Evolutionary conservation across 2,797 vertebrate genomes (phyloP).

Genomic region (Pseudopleuronectes americanus): DNA sequence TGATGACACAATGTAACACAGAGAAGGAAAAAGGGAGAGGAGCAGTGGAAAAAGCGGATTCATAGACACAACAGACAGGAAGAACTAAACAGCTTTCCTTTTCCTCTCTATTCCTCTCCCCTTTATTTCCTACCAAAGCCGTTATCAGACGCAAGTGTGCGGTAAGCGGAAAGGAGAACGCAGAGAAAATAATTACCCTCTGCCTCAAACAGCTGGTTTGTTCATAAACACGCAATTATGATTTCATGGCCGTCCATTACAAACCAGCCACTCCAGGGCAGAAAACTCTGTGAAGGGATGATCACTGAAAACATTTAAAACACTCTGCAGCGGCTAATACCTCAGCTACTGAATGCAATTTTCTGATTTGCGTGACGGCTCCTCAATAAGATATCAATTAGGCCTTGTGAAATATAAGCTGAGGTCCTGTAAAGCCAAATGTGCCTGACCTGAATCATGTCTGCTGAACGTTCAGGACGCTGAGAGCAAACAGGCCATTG

Average conservation of each 20-base stretch:
- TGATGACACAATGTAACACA: neutral
- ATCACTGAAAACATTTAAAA: slow-evolving; percentile 81
- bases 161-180: slow-evolving; percentile 71
- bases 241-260: slow-evolving; percentile 84
- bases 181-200: slow-evolving; percentile 84
- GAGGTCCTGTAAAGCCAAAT: slow-evolving; percentile 89
- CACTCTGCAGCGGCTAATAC: slow-evolving; percentile 71
- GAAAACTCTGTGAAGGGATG: slow-evolving; percentile 67
- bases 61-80: slow-evolving; percentile 29
- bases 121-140: slow-evolving; percentile 66
- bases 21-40: neutral
- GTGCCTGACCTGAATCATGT: slow-evolving; percentile 32
- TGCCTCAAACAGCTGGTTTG: slow-evolving; percentile 84
- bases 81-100: slow-evolving; percentile 22
- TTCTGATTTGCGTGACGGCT: slow-evolving; percentile 92
- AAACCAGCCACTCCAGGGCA: slow-evolving; percentile 80
- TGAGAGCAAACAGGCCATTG: slow-evolving; percentile 2
- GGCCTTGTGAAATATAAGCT: slow-evolving; percentile 86
- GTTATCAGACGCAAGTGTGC: slow-evolving; percentile 75
- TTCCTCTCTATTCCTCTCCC: slow-evolving; percentile 43
- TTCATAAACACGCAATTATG: slow-evolving; percentile 86
- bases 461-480: slow-evolving; percentile 10
- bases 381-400: slow-evolving; percentile 96
- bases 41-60: slow-evolving; percentile 33
- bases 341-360: slow-evolving; percentile 88